Percentiles rank a stretch among this genome's conserved stretches.
Evolutionary conservation across 2,888 invertebrate species (phyloP).

Genomic region (Trachelus stipa): DNA sequence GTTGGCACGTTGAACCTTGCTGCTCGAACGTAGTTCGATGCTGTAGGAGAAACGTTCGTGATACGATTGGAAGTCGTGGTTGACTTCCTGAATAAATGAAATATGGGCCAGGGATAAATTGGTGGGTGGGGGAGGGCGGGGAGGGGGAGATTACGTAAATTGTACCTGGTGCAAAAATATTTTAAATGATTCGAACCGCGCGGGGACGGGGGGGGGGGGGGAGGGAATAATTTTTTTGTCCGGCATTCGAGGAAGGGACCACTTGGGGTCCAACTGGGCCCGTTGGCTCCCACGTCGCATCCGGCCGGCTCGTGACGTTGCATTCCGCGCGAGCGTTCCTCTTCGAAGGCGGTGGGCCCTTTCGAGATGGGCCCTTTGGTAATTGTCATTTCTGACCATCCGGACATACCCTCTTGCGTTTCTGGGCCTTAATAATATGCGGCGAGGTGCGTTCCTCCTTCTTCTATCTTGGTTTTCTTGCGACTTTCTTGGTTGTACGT

Average conservation of each 20-base stretch:
- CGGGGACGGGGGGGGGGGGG: background rate
- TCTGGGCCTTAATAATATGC: conserved; percentile 58
- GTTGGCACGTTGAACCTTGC: background rate
- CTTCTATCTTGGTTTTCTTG: background rate
- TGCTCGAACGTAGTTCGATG: background rate
- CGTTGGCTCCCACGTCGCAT: conserved; percentile 17
- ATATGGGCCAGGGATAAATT: background rate
- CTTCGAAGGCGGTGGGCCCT: conserved; percentile 21
- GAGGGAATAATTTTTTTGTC: background rate
- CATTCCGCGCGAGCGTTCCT: conserved; percentile 36
- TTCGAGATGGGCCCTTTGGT: conserved; percentile 44
- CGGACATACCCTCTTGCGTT: conserved; percentile 51
- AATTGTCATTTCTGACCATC: conserved; percentile 62
- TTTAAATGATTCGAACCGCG: background rate
- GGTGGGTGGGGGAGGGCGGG: too few species aligned
- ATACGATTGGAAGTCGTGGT: background rate
- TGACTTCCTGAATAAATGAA: background rate
- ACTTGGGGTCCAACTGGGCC: background rate
- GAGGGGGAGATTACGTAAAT: background rate
- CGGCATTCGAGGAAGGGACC: background rate
- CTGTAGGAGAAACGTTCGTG: background rate
- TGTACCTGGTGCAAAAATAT: background rate
- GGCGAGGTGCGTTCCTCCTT: conserved; percentile 25
- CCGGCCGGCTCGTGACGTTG: conserved; percentile 37
- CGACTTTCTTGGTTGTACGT: background rate